Base-by-base conservation (phyloP, 2,797 vertebrate genomes). In the Mus minutoides region DNA sequence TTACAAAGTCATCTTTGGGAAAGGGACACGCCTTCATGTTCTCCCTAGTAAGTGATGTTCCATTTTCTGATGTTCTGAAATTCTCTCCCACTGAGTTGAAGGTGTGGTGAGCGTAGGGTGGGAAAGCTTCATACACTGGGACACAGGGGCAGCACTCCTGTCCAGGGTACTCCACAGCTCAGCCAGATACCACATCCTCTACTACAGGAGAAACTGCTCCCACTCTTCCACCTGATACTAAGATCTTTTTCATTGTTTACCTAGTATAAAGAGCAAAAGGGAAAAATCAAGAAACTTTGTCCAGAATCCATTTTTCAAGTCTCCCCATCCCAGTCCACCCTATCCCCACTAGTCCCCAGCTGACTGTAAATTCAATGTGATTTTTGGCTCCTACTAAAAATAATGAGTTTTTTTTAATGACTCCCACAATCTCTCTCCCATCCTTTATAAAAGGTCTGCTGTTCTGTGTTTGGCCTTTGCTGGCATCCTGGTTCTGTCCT, bases 21-120 rank as follows among this genome's bases (percentile, higher is more conserved):
- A 93, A 94, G 97, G 97, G 49, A 97, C 92, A 26, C 91, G 21
- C 24, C 96, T 98, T 96, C 96, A 52, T 40, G 85, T 98, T 93
- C 92, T 97, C 29, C 94, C 95, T 34, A 73, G 97, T 98, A 96
- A 98, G 97, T 97, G 52, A 29, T 8, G 1, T 46, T 91, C 11
- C 6, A 13, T 85, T 67, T 34, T 77, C 52, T 87, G 37, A 60
- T 40, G 79, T 97, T 95, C 88, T 71, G 34, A 85, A n/a, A 62
- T 2, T 90, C 17, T 82, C 54, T 78, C 43, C 76, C 60, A 56
- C 26, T 60, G 34, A 95, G 43, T 64, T 90, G 16, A 79, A 92
- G 92, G 43, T 22, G 26, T 29, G 84, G 71, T 77, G 24, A 31
- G 69, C 62, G 46, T 46, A 89, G 43, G 79, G 29, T 84, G 26